Base-by-base conservation (phyloP, 2,888 invertebrate genomes). In the Parapristionchus giblindavisi region DNA sequence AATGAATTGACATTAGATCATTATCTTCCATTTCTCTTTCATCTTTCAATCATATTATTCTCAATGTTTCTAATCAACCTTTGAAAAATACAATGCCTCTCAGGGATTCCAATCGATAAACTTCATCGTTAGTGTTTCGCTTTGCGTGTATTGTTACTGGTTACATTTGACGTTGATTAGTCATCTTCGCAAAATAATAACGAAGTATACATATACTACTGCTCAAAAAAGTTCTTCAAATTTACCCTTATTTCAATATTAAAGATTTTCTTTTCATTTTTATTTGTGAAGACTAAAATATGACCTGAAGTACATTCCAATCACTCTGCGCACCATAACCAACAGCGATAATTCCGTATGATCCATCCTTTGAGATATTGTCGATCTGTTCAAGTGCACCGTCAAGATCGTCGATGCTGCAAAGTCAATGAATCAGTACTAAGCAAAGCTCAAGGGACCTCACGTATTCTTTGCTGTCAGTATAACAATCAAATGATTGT, bases 401-500 rank as follows among this genome's bases (percentile, higher is more conserved):
- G 14, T 32, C 36, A 5, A 54, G n/a, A 38, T 70, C 68, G 4
- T n/a, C n/a, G 24, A 70, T 54, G n/a, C 68, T 70, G 54, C 40
- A 43, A 3, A 27, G 21, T 17, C 6, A 32, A 11, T 43, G 6
- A 17, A 3, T 11, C 11, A 27, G 3, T 14, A 17, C 27, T 43
- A 11, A 3, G 17, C 48, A 34, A 36, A 14, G 11, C 36, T 3
- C 51, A 32, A 6, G 21, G 21, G n/a, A 24, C 54, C 14, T 14
- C 5, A 70, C 68, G 14, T 52, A 54, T 11, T 70, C 52, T 52
- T 70, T 2, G 52, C 68, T 5, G 68, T 70, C 8, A 70, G 54
- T 27, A 70, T 34, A 14, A 70, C 68, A 34, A 70, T 70, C 36
- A 70, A 24, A 70, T 70, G 68, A 24, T 70, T 70, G 36, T 34